phyloP scores from a whole-genome alignment of 2,113 vertebrate genomes.

The Ranitomeya imitator region DNA sequence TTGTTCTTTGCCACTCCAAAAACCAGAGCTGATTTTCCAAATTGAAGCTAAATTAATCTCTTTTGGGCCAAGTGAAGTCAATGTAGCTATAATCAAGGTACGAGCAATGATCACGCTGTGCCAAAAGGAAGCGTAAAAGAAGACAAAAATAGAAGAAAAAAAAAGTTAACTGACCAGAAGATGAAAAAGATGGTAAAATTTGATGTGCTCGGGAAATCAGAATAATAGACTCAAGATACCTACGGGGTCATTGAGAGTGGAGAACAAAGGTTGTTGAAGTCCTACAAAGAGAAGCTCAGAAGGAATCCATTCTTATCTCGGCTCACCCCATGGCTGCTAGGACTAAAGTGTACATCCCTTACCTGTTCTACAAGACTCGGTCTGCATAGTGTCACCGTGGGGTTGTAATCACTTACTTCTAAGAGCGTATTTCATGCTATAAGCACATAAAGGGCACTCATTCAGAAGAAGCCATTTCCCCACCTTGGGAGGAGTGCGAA shows the following conservation, averaged over 20 bases:
- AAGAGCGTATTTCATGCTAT: conserved; percentile 15
- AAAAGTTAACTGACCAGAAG: background rate
- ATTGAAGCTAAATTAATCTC: background rate
- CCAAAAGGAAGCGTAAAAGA: background rate
- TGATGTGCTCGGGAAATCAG: background rate
- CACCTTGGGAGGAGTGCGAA: conserved; percentile 16
- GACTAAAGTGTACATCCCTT: background rate
- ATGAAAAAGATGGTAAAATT: background rate
- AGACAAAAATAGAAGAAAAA: background rate
- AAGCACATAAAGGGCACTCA: conserved; percentile 29
- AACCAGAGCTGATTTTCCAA: conserved; percentile 2
- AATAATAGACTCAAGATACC: background rate
- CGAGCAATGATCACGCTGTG: background rate
- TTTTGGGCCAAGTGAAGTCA: background rate
- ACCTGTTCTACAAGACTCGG: background rate
- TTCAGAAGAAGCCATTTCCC: conserved; percentile 41
- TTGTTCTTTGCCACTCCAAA: background rate
- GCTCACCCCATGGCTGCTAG: background rate
- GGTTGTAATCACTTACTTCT: conserved; percentile 35
- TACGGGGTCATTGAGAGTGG: background rate
- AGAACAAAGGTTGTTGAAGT: background rate
- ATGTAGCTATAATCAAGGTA: too few relatives aligned
- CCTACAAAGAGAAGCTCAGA: background rate
- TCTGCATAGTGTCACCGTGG: conserved; percentile 24
- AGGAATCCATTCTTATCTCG: background rate